phyloP scores from a whole-genome alignment of 2,113 vertebrate genomes.

The Aegithalos caudatus region DNA sequence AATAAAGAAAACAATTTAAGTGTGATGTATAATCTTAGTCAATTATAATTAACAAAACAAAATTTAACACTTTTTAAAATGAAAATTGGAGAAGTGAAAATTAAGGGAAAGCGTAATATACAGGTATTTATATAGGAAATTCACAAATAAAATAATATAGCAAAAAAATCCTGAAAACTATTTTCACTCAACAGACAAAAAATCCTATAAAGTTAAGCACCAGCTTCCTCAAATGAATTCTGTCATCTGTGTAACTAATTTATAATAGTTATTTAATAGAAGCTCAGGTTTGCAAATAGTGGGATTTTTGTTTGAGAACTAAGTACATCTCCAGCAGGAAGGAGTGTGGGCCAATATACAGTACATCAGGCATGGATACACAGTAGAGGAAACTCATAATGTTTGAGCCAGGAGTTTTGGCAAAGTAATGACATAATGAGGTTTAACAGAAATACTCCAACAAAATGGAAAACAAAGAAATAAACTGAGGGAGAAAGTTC shows the following conservation, averaged over 20 bases:
- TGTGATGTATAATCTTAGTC: not conserved
- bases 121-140: not conserved
- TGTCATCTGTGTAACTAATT: not conserved
- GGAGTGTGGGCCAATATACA: not conserved
- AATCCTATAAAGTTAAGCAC: not conserved
- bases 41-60: not conserved
- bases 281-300: not conserved
- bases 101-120: not conserved
- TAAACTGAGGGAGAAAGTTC: not conserved
- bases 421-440: not conserved
- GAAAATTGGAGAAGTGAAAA: not conserved
- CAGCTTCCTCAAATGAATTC: not conserved
- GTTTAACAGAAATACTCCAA: not conserved
- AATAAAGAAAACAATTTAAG: not conserved
- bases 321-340: not conserved
- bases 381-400: not conserved
- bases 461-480: not conserved
- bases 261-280: not conserved
- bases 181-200: not conserved
- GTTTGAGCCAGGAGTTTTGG: not conserved
- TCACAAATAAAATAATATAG: not conserved
- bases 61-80: not conserved
- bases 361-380: not conserved
- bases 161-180: not conserved
- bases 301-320: not conserved